Conservation (phyloP, 2,797 vertebrate genomes). For the Helicolenus hilgendorfi region DNA sequence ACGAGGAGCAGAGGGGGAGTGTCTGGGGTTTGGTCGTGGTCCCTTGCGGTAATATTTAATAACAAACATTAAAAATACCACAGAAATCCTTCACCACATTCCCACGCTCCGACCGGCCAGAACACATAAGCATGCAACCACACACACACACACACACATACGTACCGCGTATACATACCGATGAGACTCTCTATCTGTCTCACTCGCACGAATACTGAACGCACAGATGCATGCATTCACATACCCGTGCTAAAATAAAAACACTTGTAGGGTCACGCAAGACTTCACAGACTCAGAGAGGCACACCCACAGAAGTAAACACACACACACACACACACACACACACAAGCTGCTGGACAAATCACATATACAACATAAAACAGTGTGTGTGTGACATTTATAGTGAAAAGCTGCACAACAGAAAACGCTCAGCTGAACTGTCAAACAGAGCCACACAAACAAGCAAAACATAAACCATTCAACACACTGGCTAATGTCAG, state of each 20-base stretch:
- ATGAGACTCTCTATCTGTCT: slow-evolving; percentile 6
- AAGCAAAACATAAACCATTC: slow-evolving; percentile 16
- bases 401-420: slow-evolving; percentile 20
- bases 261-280: slow-evolving; percentile 8
- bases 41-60: slow-evolving; percentile 91
- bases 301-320: slow-evolving; percentile 2
- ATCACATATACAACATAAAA: slow-evolving; percentile 11
- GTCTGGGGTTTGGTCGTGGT: slow-evolving; percentile 86
- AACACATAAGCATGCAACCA: slow-evolving; percentile 46
- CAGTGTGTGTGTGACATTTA: not conserved
- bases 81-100: slow-evolving; percentile 90
- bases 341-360: not conserved
- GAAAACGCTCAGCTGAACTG: not conserved
- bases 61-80: slow-evolving; percentile 93
- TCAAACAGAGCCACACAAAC: slow-evolving; percentile 38
- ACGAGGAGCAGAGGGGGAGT: slow-evolving; percentile 64
- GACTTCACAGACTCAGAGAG: not conserved
- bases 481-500: slow-evolving; percentile 36
- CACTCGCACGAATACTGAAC: not conserved
- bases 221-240: slow-evolving; percentile 32
- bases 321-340: not conserved
- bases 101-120: slow-evolving; percentile 87
- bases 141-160: slow-evolving; percentile 36
- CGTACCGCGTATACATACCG: slow-evolving; percentile 32
- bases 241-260: slow-evolving; percentile 49